Base-by-base conservation (phyloP, 2,888 invertebrate genomes). In the Eupithecia pulchellata region DNA sequence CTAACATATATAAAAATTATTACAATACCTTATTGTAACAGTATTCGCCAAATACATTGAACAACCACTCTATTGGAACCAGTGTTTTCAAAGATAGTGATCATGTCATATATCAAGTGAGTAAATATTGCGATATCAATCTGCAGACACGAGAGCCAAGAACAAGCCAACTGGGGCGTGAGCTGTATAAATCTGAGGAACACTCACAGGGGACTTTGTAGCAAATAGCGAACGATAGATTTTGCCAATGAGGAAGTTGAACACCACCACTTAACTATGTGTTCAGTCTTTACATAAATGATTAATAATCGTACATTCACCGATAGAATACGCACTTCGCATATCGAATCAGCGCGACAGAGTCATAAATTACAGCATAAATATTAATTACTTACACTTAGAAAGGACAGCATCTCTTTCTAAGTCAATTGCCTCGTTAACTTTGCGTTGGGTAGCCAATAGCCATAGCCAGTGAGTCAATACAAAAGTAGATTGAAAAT, bases 161-260 rank as follows among this genome's bases (percentile, higher is more conserved):
- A 86, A 85, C 84, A 83, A 86, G 80, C 86, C 86, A 85, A 85
- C 84, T 84, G 84, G 79, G 86, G 82, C 88, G 86, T 89, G 88
- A 87, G 84, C 87, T 86, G 86, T 88, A 60, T 60, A 87, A 88
- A 90, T 89, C 86, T 82, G 79, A 69, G 68, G 79, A 83, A 82
- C 80, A 78, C 79, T 82, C 79, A 78, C 69, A 78, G 75, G 74
- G 68, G 75, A 71, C 75, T 79, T 75, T 72, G 75, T 75, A 72
- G 72, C 76, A 78, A 77, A 79, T 75, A 76, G 75, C 78, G 14
- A 64, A 25, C 69, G 78, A 84, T 85, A 83, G 80, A 82, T 81
- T 84, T 84, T 77, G 77, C 83, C 83, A 86, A 86, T 83, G 81
- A 85, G 80, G 77, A 82, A 83, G 78, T 42, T 66, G 68, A 84